These are phyloP conservation scores for Sebastes steindachneri DNA, from an alignment of 2,797 vertebrate genomes.

Conservation along the genomic window DNA sequence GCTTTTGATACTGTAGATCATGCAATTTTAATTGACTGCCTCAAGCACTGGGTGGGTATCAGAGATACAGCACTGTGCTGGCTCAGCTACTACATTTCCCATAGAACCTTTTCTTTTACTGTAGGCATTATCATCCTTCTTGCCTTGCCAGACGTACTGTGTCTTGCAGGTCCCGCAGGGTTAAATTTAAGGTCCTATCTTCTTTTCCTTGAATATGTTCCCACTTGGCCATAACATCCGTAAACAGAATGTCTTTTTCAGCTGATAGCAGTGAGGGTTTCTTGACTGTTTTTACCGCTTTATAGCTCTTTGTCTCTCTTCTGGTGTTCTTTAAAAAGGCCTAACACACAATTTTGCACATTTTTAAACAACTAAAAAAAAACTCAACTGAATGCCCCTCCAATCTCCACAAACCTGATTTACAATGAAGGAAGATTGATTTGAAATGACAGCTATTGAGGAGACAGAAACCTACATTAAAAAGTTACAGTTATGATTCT, in stretches of 20 bases:
- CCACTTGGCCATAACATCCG: slow-evolving; percentile 10
- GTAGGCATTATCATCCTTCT: slow-evolving; percentile 43
- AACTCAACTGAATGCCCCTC: background rate
- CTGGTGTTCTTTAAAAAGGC: background rate
- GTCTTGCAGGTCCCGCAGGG: slow-evolving; percentile 44
- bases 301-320: background rate
- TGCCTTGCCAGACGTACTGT: slow-evolving; percentile 10
- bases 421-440: background rate
- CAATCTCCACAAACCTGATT: background rate
- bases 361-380: slow-evolving; percentile 5
- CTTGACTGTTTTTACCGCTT: background rate
- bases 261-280: background rate
- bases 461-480: background rate
- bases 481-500: background rate
- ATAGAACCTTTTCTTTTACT: slow-evolving; percentile 48
- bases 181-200: slow-evolving; percentile 43
- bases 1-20: slow-evolving; percentile 66
- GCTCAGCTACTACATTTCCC: slow-evolving; percentile 61
- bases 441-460: background rate
- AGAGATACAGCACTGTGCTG: slow-evolving; percentile 53
- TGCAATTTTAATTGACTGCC: slow-evolving; percentile 71
- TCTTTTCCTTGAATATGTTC: slow-evolving; percentile 14
- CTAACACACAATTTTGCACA: background rate
- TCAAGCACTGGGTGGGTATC: slow-evolving; percentile 47
- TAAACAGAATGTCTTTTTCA: slow-evolving; percentile 9